phyloP scores from a whole-genome alignment of 1,140 invertebrate species.

The Metaphire vulgaris region DNA sequence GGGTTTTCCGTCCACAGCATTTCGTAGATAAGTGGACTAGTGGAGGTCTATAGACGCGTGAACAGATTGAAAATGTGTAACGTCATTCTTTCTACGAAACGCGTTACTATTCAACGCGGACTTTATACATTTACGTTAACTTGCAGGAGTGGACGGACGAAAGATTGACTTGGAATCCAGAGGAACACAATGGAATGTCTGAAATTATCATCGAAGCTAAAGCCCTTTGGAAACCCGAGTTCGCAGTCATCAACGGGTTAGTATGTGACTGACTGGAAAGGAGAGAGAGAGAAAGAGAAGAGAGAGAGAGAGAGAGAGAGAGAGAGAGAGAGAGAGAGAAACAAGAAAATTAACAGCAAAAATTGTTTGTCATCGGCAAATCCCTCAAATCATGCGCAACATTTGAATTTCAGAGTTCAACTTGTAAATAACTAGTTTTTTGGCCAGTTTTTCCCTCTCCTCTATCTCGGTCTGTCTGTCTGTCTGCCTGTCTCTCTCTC shows the following conservation, averaged over 20 bases:
- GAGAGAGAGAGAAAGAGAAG: neutral
- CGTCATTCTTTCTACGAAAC: neutral
- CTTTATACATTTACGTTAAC: no score
- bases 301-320: neutral
- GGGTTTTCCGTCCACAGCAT: neutral
- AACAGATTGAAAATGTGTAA: neutral
- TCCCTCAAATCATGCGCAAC: neutral
- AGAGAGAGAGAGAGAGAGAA: neutral
- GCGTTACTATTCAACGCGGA: no score
- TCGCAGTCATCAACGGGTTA: constrained; percentile 31
- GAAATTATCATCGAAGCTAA: constrained; percentile 27
- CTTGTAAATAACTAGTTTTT: no score
- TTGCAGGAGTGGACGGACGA: constrained; percentile 30
- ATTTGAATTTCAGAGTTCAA: no score
- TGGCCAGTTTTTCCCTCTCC: no score
- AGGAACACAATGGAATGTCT: constrained; percentile 24
- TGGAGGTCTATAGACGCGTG: neutral
- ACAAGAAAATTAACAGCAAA: no score
- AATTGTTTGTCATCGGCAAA: neutral
- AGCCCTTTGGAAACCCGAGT: constrained; percentile 28
- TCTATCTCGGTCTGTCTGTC: no score
- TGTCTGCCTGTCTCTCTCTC: no score
- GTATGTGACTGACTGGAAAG: neutral
- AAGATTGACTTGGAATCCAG: constrained; percentile 25
- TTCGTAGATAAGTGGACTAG: neutral